phyloP scores from a whole-genome alignment of 92 coral and sea anemone genomes.

The Paragorgia papillata region DNA sequence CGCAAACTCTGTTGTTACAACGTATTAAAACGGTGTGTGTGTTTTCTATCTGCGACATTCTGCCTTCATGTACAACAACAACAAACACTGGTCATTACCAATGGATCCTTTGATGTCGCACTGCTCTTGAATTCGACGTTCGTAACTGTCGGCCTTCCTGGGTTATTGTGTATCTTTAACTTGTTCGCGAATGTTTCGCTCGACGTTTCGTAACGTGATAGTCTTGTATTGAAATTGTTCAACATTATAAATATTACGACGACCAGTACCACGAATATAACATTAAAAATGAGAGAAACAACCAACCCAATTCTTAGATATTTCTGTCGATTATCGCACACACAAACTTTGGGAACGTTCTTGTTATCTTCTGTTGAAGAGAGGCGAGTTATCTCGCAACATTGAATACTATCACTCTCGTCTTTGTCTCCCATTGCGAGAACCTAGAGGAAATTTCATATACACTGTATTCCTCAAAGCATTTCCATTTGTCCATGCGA shows the following conservation, averaged over 20 bases:
- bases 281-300: slow-evolving; percentile 74
- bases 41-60: slow-evolving; percentile 23
- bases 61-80: slow-evolving; percentile 31
- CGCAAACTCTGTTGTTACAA: not conserved
- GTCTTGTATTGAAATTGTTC: slow-evolving; percentile 67
- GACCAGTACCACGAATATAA: slow-evolving; percentile 78
- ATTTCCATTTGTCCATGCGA: slow-evolving; percentile 44
- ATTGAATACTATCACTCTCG: slow-evolving; percentile 7
- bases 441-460: slow-evolving; percentile 23
- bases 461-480: slow-evolving; percentile 36
- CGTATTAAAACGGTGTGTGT: not conserved
- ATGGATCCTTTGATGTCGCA: slow-evolving; percentile 8
- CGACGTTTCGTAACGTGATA: slow-evolving; percentile 12
- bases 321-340: slow-evolving; percentile 1
- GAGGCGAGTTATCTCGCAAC: slow-evolving; percentile 1
- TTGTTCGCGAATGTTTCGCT: too few relatives aligned
- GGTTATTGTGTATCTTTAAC: too few relatives aligned
- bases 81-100: slow-evolving; percentile 31
- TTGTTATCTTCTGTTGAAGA: slow-evolving; percentile 8
- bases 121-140: not conserved
- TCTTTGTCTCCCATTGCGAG: slow-evolving; percentile 43
- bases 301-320: slow-evolving; percentile 30
- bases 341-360: slow-evolving; percentile 2
- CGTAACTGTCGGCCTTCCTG: too few relatives aligned
- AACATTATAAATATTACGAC: slow-evolving; percentile 80